These are phyloP conservation scores for Limnephilus marmoratus DNA, from an alignment of 2,888 invertebrate species.

Conservation along the genomic window DNA sequence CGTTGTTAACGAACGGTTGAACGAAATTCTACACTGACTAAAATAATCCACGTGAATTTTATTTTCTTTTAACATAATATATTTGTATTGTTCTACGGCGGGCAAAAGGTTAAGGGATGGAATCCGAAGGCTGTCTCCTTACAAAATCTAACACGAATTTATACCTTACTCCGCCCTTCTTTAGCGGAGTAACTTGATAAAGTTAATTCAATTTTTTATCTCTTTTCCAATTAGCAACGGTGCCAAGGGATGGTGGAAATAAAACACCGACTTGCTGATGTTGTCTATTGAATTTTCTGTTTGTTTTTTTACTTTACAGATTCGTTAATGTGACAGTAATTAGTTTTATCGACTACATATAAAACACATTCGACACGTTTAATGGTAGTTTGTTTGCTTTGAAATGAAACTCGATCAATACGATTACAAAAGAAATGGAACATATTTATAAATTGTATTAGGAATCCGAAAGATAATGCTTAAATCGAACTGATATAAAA, in stretches of 20 bases:
- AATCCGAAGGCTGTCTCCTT: conserved; percentile 25
- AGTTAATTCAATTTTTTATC: conserved; percentile 45
- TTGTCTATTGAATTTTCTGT: conserved; percentile 8
- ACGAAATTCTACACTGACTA: neutral
- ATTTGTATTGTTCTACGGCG: neutral
- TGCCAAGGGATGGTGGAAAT: neutral
- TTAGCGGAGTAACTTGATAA: conserved; percentile 4
- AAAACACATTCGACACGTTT: neutral
- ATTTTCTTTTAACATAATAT: too few species aligned
- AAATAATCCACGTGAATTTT: neutral
- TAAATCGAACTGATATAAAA: neutral
- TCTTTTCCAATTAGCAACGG: neutral
- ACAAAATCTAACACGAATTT: conserved; percentile 40
- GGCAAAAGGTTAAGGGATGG: neutral
- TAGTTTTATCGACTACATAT: neutral
- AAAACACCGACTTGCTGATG: conserved; percentile 14
- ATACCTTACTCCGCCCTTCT: conserved; percentile 23
- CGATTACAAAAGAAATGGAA: neutral
- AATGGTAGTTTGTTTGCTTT: neutral
- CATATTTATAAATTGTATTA: neutral
- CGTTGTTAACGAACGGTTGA: neutral
- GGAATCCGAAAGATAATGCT: neutral
- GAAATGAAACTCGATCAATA: neutral
- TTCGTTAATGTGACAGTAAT: conserved; percentile 2
- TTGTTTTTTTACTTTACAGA: conserved; percentile 16